phyloP scores from a whole-genome alignment of 2,797 vertebrate species.

The Tachyglossus aculeatus region DNA sequence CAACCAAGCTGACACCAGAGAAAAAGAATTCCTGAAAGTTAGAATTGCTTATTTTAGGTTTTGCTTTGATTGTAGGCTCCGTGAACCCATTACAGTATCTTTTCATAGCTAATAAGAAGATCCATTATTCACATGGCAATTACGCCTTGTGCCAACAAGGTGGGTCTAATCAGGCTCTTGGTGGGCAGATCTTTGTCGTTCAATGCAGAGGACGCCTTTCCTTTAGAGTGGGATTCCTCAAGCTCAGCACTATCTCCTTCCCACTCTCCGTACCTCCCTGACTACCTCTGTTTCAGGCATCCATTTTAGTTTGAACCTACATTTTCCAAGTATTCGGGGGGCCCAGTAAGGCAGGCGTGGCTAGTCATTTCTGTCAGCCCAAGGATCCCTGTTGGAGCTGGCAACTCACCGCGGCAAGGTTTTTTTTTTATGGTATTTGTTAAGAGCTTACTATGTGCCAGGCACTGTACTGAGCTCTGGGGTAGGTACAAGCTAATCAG shows the following conservation, averaged over 20 bases:
- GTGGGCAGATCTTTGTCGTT: neutral
- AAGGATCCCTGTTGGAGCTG: too few relatives aligned
- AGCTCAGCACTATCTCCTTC: too few relatives aligned
- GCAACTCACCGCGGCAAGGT: too few relatives aligned
- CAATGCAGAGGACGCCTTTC: fast-evolving
- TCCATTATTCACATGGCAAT: slow-evolving; percentile 16
- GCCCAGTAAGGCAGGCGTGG: too few relatives aligned
- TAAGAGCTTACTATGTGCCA: too few relatives aligned
- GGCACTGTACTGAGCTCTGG: too few relatives aligned
- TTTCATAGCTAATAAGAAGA: slow-evolving; percentile 25
- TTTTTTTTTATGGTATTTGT: too few relatives aligned
- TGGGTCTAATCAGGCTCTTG: neutral
- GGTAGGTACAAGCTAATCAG: too few relatives aligned
- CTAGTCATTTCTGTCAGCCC: too few relatives aligned
- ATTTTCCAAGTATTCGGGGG: slow-evolving; percentile 26
- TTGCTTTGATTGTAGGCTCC: slow-evolving; percentile 13
- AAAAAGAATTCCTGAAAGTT: neutral
- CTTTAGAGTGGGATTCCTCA: neutral
- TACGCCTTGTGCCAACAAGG: slow-evolving; percentile 1
- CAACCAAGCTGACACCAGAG: neutral
- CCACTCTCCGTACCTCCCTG: too few relatives aligned
- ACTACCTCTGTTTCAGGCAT: too few relatives aligned
- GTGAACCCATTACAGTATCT: neutral
- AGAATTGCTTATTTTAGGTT: neutral
- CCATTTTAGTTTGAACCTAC: neutral